These are phyloP conservation scores for Oreonectes daqikongensis DNA, from an alignment of 2,797 vertebrate genomes.

Conservation along the genomic window DNA sequence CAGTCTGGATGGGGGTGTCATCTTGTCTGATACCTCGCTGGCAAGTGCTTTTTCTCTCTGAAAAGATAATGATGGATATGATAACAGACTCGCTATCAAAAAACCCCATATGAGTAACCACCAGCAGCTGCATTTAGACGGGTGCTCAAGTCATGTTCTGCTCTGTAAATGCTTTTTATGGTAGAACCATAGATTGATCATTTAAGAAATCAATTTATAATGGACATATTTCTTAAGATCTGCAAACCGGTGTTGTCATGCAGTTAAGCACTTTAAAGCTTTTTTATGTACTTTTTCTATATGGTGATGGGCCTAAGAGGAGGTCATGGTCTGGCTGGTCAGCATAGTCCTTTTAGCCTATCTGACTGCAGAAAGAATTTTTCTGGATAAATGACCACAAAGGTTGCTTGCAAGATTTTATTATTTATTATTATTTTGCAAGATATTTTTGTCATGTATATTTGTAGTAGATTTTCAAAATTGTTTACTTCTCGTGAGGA, in stretches of 20 bases:
- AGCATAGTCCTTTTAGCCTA: neutral
- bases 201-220: conserved; percentile 59
- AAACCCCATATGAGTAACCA: conserved; percentile 54
- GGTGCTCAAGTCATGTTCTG: conserved; percentile 44
- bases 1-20: conserved; percentile 46
- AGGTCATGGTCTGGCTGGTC: too few species aligned
- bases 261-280: conserved; percentile 49
- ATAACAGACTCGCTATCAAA: conserved; percentile 54
- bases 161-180: conserved; percentile 49
- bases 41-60: conserved; percentile 41
- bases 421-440: neutral
- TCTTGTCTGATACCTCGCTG: conserved; percentile 27
- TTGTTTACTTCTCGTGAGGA: neutral
- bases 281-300: too few species aligned
- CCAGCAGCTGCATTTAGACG: conserved; percentile 50
- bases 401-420: too few species aligned
- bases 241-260: conserved; percentile 50
- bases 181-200: conserved; percentile 42
- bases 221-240: conserved; percentile 40
- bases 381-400: neutral
- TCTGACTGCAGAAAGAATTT: neutral
- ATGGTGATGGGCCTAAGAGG: too few species aligned
- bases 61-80: conserved; percentile 60
- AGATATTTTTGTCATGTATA: neutral
- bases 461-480: neutral